Percentiles rank a stretch among this genome's conserved stretches.
These are phyloP conservation scores for Phocoena phocoena DNA, from an alignment of 2,113 vertebrate genomes.

Conservation along the genomic window DNA sequence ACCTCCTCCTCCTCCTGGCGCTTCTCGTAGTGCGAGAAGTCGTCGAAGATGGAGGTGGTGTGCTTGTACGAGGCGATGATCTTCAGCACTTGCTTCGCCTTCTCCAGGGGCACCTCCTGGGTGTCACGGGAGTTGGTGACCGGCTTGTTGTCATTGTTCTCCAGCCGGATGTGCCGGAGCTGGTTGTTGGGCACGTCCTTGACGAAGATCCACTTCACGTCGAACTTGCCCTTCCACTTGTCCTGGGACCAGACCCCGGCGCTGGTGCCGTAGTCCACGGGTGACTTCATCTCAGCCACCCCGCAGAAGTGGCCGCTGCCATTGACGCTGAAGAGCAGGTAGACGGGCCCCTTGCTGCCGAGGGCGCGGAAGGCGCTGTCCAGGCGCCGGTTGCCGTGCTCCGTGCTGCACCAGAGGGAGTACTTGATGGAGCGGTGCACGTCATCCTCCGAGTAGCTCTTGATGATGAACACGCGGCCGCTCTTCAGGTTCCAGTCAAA, in stretches of 20 bases:
- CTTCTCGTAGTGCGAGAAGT: conserved; percentile 98
- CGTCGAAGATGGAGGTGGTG: conserved; percentile 99
- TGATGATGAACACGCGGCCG: conserved; percentile 97
- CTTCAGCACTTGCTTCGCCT: conserved; percentile 98
- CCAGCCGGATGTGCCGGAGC: conserved; percentile 97
- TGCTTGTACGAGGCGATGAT: conserved; percentile 98
- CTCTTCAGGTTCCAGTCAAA: conserved; percentile 98
- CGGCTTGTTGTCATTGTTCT: conserved; percentile 99
- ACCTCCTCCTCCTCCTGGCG: conserved; percentile 97
- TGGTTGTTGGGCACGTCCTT: conserved; percentile 99
- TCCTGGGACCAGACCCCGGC: conserved; percentile 99
- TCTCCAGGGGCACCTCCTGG: conserved; percentile 98
- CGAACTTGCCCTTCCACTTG: conserved; percentile 99
- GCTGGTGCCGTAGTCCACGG: conserved; percentile 98
- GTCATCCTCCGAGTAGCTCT: conserved; percentile 98
- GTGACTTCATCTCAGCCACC: conserved; percentile 98
- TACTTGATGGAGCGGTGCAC: conserved; percentile 99
- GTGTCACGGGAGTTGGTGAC: conserved; percentile 99
- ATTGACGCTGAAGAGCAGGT: conserved; percentile 98
- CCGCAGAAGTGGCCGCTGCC: conserved; percentile 99
- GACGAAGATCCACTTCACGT: conserved; percentile 99
- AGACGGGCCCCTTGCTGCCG: conserved; percentile 93
- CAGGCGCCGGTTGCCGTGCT: conserved; percentile 96
- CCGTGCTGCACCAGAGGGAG: conserved; percentile 99
- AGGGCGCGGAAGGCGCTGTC: conserved; percentile 94